Percentiles rank a stretch among this genome's conserved stretches.
Evolutionary conservation across 30 jellyfish, hydroid and myxozoan genomes (phyloP).

Genomic region (Chrysaora quinquecirrha): DNA sequence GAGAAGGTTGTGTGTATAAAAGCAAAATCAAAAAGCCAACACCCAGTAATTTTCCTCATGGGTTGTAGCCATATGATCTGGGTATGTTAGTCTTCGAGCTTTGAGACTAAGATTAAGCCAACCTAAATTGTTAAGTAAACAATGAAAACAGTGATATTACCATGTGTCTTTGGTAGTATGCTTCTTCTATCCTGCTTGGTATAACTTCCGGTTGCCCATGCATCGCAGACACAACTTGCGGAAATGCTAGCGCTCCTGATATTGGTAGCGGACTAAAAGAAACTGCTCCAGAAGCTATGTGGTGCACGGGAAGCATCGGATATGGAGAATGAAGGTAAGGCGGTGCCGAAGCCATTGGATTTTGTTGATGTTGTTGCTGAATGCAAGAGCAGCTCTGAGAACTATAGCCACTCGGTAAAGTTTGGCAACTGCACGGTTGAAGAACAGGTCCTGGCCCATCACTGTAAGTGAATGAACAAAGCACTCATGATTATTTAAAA

Average conservation of each 20-base stretch:
- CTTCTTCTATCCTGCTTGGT: slow-evolving; percentile 52
- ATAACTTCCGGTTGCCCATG: slow-evolving; percentile 61
- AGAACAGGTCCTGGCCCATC: slow-evolving; percentile 23
- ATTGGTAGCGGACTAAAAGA: slow-evolving; percentile 63
- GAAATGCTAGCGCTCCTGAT: slow-evolving; percentile 55
- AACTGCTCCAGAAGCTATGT: slow-evolving; percentile 49
- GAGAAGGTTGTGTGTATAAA: too few relatives aligned
- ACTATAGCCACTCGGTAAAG: slow-evolving; percentile 46
- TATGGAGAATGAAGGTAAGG: slow-evolving; percentile 56
- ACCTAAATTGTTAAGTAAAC: too few relatives aligned
- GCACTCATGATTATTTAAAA: too few relatives aligned
- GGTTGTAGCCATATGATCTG: too few relatives aligned
- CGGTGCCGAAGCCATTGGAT: slow-evolving; percentile 1
- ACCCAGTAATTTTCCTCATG: too few relatives aligned
- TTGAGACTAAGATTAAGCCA: too few relatives aligned
- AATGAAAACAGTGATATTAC: too few relatives aligned
- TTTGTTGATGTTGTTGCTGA: slow-evolving; percentile 18
- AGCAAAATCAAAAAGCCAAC: too few relatives aligned
- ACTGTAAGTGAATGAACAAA: neutral
- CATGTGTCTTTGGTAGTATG: slow-evolving; percentile 51
- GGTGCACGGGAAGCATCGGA: slow-evolving; percentile 64
- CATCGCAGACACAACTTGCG: slow-evolving; percentile 36
- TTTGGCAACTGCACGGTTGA: slow-evolving; percentile 60
- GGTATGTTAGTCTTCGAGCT: too few relatives aligned
- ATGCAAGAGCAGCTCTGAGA: slow-evolving; percentile 49